Base-by-base conservation (phyloP, 2,113 vertebrate genomes). In the Tragelaphus scriptus region DNA sequence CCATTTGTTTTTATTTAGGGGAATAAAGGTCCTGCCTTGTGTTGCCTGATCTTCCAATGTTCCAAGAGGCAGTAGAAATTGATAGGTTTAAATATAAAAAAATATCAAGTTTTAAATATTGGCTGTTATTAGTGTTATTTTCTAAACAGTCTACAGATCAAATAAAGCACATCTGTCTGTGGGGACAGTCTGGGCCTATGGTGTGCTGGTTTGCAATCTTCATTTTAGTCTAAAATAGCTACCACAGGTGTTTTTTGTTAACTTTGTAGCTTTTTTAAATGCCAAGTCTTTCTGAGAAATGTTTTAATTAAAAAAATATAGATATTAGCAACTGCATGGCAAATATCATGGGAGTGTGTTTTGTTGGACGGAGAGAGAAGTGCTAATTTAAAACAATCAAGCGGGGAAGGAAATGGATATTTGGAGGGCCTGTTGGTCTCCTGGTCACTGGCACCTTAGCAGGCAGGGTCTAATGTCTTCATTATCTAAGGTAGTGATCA, bases 31-130 rank as follows among this genome's bases (percentile, higher is more conserved):
- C 4, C 7, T 59, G n/a, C n/a, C 40, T 63, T 21, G 9, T 51
- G n/a, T 51, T 68, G 23, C 7, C 28, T 77, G 4, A 85, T 55
- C 40, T 93, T 92, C 49, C 44, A 36, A 0, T 56, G 44, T 85
- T 75, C 40, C 25, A 88, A 88, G 51, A 77, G 56, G 30, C 88
- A 81, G 4, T 13, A 90, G 85, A 79, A 21, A 85, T 21, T 59
- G 28, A 2, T 80, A 36, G 55, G 19, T 86, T 92, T 82, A 95
- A 96, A 95, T 77, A 90, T 13, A 51, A 93, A 93, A 97, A 65
- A n/a, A 59, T 3, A 85, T 6, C 12, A 32, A 71, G 16, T 56
- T 63, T 88, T 55, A 94, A 97, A 87, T 58, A 63, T 75, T 87
- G 84, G 53, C 53, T 77, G 40, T 77, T 77, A 25, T 90, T 19